phyloP scores from a whole-genome alignment of 2,797 vertebrate genomes.

The Remorina albescens region DNA sequence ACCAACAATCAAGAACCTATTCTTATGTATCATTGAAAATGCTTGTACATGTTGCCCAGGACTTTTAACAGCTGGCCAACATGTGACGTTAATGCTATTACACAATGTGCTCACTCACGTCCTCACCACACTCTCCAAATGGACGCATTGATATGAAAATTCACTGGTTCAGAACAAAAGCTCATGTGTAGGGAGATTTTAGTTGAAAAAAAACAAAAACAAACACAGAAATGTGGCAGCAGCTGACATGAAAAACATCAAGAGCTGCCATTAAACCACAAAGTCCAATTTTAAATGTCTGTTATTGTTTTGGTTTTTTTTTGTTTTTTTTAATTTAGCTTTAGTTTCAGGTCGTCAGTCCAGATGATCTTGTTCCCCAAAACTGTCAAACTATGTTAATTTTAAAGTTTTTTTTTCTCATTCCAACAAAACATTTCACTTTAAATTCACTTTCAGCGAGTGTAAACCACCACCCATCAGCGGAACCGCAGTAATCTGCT shows the following conservation, averaged over 20 bases:
- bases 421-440: no score
- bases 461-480: no score
- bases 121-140: no score
- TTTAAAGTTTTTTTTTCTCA: no score
- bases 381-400: no score
- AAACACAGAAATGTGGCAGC: slow-evolving; percentile 42
- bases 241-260: slow-evolving; percentile 51
- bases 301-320: neutral
- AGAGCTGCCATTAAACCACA: neutral
- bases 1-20: neutral
- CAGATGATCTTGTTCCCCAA: no score
- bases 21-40: slow-evolving; percentile 5
- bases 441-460: no score
- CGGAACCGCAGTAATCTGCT: no score
- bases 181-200: slow-evolving; percentile 46
- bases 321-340: no score
- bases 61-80: slow-evolving; percentile 6
- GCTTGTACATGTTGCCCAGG: slow-evolving; percentile 2
- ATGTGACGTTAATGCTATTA: slow-evolving; percentile 7
- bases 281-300: neutral
- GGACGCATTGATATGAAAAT: slow-evolving; percentile 32
- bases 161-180: slow-evolving; percentile 32
- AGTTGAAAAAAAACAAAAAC: no score
- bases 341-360: no score
- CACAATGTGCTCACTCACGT: slow-evolving; percentile 13